Conservation (phyloP, 2,113 vertebrate genomes). For the Anseranas semipalmata region DNA sequence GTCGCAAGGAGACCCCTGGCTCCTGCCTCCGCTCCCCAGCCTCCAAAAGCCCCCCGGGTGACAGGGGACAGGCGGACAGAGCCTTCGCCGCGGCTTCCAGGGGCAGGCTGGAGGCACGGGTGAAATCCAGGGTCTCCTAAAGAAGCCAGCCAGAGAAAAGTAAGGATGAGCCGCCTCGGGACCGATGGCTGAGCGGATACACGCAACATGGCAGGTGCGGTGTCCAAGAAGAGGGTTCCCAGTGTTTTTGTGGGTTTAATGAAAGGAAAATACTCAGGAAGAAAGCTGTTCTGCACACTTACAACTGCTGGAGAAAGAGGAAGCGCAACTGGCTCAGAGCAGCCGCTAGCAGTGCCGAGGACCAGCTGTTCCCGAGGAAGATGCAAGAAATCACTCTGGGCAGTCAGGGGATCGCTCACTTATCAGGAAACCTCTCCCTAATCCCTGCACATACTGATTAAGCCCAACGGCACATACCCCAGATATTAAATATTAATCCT, state of each 20-base stretch:
- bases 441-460: constrained; percentile 29
- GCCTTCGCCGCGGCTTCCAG: background rate
- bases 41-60: rapidly evolving
- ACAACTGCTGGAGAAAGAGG: background rate
- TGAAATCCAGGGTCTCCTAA: background rate
- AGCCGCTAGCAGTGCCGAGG: background rate
- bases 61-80: background rate
- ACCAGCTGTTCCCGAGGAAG: constrained; percentile 1
- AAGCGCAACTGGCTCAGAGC: background rate
- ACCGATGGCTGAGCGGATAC: background rate
- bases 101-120: rapidly evolving
- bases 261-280: background rate
- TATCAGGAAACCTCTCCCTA: background rate
- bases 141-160: background rate
- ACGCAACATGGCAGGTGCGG: background rate
- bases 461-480: background rate
- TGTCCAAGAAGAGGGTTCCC: background rate
- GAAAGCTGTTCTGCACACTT: background rate
- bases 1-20: background rate
- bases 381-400: constrained; percentile 9
- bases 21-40: background rate
- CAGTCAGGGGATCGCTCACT: background rate
- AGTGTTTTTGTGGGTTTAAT: background rate
- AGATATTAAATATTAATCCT: constrained; percentile 52
- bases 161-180: background rate